phyloP scores from a whole-genome alignment of 1,140 invertebrate genomes.

The Drosophila ironensis region DNA sequence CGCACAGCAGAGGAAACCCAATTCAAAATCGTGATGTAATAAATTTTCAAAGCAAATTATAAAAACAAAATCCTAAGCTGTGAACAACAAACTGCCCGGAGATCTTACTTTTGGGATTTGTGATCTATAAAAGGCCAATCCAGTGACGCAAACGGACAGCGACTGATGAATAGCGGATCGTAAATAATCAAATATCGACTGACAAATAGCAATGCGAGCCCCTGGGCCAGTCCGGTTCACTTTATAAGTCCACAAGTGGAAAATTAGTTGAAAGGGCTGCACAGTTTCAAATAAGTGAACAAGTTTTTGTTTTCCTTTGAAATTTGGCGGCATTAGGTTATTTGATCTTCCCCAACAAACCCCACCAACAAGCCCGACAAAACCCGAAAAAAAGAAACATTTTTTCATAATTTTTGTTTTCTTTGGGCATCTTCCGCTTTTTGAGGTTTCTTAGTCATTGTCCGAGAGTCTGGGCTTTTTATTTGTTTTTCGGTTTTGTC shows the following conservation, averaged over 20 bases:
- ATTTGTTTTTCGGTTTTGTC: constrained; percentile 36
- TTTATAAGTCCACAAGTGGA: constrained; percentile 54
- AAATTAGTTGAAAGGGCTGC: constrained; percentile 68
- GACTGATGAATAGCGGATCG: constrained; percentile 53
- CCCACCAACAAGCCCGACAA: too few species aligned
- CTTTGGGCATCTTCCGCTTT: constrained; percentile 62
- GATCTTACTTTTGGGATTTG: constrained; percentile 32
- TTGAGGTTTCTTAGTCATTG: constrained; percentile 67
- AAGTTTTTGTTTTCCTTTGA: constrained; percentile 78
- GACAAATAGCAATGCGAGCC: constrained; percentile 57
- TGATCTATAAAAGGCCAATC: constrained; percentile 47
- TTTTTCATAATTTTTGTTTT: constrained; percentile 67
- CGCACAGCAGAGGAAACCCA: constrained; percentile 25
- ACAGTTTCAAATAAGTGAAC: constrained; percentile 70
- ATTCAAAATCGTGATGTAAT: constrained; percentile 69
- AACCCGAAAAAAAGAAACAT: constrained; percentile 60
- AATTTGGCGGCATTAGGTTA: constrained; percentile 73
- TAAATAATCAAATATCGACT: constrained; percentile 70
- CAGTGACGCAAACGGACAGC: constrained; percentile 42
- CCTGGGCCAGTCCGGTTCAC: constrained; percentile 1
- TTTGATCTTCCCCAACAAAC: constrained; percentile 65
- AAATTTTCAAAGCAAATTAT: constrained; percentile 53
- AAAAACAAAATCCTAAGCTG: constrained; percentile 18
- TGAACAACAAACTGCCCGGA: constrained; percentile 31
- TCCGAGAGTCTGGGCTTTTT: constrained; percentile 50